Conservation (phyloP, 2,113 vertebrate species). For the Empidonax traillii region DNA sequence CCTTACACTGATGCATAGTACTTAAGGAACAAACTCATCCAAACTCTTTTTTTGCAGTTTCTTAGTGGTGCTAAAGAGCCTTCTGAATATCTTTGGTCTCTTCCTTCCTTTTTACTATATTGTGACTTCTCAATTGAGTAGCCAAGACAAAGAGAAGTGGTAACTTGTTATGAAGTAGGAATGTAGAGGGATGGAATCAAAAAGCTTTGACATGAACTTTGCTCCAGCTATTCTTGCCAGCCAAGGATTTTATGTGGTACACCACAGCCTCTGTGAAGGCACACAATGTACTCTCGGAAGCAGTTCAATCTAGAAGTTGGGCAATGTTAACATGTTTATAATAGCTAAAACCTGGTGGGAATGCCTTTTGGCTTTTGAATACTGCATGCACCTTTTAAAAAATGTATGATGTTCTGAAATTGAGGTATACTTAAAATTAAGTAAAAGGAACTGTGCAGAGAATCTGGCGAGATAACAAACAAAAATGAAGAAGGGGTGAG, state of each 20-base stretch:
- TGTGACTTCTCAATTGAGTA: neutral
- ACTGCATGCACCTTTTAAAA: neutral
- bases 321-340: neutral
- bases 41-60: neutral
- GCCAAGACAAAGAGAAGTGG: neutral
- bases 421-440: neutral
- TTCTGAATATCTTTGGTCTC: neutral
- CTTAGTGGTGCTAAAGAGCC: neutral
- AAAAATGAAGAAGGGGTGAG: neutral
- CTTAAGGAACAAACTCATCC: neutral
- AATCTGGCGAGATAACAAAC: neutral
- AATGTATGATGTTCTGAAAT: neutral
- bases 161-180: constrained; percentile 21
- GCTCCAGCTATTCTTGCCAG: constrained; percentile 10
- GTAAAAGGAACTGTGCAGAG: neutral
- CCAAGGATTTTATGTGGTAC: constrained; percentile 44
- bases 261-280: constrained; percentile 31
- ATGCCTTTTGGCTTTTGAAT: neutral
- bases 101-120: neutral
- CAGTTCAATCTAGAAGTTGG: neutral
- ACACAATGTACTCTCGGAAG: constrained; percentile 41
- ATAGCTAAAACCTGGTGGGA: constrained; percentile 1
- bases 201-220: constrained; percentile 28
- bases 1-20: neutral
- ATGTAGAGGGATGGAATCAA: neutral